Evolutionary conservation across 2,113 vertebrate species (phyloP), one percentile per base, ranked within the genome.

Genomic region (Pseudois nayaur): DNA sequence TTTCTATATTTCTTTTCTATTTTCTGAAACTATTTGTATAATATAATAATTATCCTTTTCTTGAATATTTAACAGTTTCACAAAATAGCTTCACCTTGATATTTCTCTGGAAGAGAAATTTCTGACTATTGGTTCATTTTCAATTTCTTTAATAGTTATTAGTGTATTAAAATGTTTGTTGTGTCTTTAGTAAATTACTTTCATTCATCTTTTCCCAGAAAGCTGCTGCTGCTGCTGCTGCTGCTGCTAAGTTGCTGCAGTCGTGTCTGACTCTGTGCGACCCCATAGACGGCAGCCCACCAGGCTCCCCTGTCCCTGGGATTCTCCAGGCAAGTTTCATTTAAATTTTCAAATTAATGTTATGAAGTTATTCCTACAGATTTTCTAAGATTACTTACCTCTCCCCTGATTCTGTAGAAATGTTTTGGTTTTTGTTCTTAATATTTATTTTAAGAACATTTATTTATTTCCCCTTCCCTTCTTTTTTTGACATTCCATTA

Each of bases 41-140:
- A 55, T 67, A 79, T 40, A 60, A 50, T 62, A 33, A 84, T 67
- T 62, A 62, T 85, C 31, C 40, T 59, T 97, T 64, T 83, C 48
- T 86, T 60, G 23, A 93, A 52, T 91, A 67, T 67, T 87, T 96
- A 5, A 21, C 40, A 31, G 17, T 50, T 60, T 96, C 27, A 43
- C 15, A 91, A 91, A 93, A 78, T 67, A 93, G 3, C 7, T 11
- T 78, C 36, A 93, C 27, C 23, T 45, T 78, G 27, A 71, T 55
- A 5, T 60, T 12, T 84, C 40, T 84, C 0, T 92, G 85, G 54
- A 92, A 89, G 33, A 95, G 64, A 84, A 7, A 54, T 71, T 92
- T 87, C 9, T 95, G 43, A 87, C 54, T 87, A 87, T 57, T 84
- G 23, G 60, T 16, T 83, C 16, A 23, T 57, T 92, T 84, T 52